Base-by-base conservation (phyloP, 2,113 vertebrate genomes). In the Amphiprion ocellaris region DNA sequence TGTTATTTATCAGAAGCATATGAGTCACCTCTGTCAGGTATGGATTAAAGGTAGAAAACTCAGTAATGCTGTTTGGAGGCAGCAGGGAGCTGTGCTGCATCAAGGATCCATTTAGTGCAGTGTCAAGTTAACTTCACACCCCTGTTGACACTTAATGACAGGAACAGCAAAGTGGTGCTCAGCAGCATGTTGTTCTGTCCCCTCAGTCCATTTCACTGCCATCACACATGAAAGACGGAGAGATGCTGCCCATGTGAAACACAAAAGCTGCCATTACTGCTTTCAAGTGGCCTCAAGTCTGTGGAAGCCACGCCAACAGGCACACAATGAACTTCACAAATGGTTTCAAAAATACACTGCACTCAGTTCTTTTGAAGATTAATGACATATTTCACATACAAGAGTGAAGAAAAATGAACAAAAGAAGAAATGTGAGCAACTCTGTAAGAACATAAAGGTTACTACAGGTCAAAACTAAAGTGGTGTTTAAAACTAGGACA, bases 111-210 rank as follows among this genome's bases (percentile, higher is more conserved):
- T 69, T 85, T 47, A 74, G 33, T 9, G 10, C 55, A 12, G 60
- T 72, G 82, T 74, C 68, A 71, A 61, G 83, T 62, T 83, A 72
- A 74, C 84, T 26, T 81, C 65, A 68, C 49, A 1, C 71, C 41
- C 39, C 24, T 65, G 52, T 61, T 63, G 71, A 77, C 67, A 21
- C 16, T 7, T 72, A 62, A 83, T 64, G 65, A 69, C 63, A 46
- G 55, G 76, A 72, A 75, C 56, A 3, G 61, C 79, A 76, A 52
- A 82, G 55, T 39, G 53, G 41, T 33, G 12, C 30, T 59, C 39
- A 7, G 62, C 17, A 61, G n/a, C 33, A 14, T 21, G 64, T 60
- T 75, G 80, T 86, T 90, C 85, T 55, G 69, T 55, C 52, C 10
- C 65, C 64, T 81, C 11, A 10, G 44, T 46, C 82, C 60, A 53